These are phyloP conservation scores for Procapra przewalskii DNA, from an alignment of 2,113 vertebrate genomes.

Conservation along the genomic window DNA sequence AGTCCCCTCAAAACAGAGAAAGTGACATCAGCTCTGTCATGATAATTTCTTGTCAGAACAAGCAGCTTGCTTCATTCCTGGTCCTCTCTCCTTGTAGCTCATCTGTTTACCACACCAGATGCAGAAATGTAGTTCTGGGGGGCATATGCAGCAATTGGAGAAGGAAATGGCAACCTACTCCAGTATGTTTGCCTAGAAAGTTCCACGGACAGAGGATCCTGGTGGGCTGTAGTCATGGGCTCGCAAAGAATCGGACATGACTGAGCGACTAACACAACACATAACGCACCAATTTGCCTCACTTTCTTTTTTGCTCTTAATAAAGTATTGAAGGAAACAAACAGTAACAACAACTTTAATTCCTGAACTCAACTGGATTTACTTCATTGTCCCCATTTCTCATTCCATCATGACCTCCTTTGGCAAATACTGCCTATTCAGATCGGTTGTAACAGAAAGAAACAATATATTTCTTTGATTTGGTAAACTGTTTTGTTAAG, in stretches of 20 bases:
- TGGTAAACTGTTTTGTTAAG: background rate
- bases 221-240: background rate
- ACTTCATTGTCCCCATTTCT: background rate
- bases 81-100: background rate
- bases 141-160: background rate
- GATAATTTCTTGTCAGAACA: background rate
- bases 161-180: background rate
- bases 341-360: background rate
- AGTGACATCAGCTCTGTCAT: background rate
- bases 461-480: background rate
- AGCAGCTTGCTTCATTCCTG: background rate
- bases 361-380: background rate
- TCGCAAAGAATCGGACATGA: background rate
- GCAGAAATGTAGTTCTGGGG: background rate
- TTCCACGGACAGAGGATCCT: background rate
- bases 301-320: background rate
- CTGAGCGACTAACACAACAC: background rate
- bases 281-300: background rate
- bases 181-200: background rate
- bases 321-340: background rate
- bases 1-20: background rate
- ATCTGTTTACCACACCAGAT: background rate
- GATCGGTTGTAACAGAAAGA: background rate
- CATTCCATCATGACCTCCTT: background rate
- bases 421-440: slow-evolving; percentile 1